Conservation (phyloP, 1,140 invertebrate species). For the Agrilus planipennis region DNA sequence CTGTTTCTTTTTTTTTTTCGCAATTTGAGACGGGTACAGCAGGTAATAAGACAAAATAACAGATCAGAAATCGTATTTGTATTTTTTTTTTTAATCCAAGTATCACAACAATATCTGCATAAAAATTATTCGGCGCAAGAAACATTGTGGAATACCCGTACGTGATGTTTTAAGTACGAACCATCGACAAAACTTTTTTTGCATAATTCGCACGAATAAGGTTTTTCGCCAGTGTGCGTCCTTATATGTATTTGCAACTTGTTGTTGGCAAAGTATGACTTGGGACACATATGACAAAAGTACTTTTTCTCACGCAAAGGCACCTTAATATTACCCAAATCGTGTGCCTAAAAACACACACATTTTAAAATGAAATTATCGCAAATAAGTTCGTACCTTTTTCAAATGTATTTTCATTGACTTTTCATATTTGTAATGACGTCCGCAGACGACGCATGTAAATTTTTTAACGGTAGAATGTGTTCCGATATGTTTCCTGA, state of each 20-base stretch:
- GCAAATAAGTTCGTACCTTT: too few species aligned
- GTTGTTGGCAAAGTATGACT: slow-evolving; percentile 19
- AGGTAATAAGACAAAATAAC: too few species aligned
- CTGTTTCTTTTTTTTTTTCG: too few species aligned
- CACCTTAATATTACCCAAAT: slow-evolving; percentile 18
- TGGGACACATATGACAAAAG: slow-evolving; percentile 19
- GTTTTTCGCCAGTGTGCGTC: slow-evolving; percentile 16
- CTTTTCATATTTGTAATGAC: slow-evolving; percentile 22
- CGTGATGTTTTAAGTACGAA: slow-evolving; percentile 18
- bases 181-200: slow-evolving; percentile 20
- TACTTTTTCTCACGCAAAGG: slow-evolving; percentile 17
- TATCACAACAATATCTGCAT: too few species aligned
- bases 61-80: too few species aligned
- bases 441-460: slow-evolving; percentile 15
- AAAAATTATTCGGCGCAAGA: too few species aligned
- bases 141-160: too few species aligned
- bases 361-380: too few species aligned
- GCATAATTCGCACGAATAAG: slow-evolving; percentile 17
- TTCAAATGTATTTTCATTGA: slow-evolving; percentile 19
- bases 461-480: slow-evolving; percentile 19
- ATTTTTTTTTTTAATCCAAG: too few species aligned
- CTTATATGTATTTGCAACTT: slow-evolving; percentile 23
- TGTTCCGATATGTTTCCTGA: slow-evolving; percentile 19
- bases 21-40: too few species aligned
- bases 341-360: too few species aligned